These are phyloP conservation scores for Isoperla grammatica DNA, from an alignment of 2,888 invertebrate species.

Conservation along the genomic window DNA sequence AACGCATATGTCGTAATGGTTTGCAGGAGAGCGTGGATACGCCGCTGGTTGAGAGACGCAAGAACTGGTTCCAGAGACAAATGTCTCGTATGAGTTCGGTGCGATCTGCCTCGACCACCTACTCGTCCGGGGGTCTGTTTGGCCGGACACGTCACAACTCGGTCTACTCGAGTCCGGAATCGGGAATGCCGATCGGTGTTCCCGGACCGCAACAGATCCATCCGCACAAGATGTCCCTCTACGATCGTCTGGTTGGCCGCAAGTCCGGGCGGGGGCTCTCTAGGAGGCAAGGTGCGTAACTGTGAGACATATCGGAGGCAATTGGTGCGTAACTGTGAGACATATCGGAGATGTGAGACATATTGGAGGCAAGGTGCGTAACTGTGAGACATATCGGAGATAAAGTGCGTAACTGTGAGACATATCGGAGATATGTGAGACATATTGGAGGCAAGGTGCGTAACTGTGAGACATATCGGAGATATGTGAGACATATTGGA, in stretches of 20 bases:
- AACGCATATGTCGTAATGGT: too few relatives aligned
- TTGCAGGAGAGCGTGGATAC: conserved; percentile 84
- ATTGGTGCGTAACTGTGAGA: too few relatives aligned
- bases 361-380: too few relatives aligned
- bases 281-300: conserved; percentile 18
- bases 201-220: conserved; percentile 38
- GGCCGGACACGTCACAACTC: conserved; percentile 73
- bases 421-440: too few relatives aligned
- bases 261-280: conserved; percentile 67
- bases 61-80: conserved; percentile 84
- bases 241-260: conserved; percentile 75
- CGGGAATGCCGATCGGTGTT: conserved; percentile 34
- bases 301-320: too few relatives aligned
- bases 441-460: conserved; percentile 16
- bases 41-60: conserved; percentile 75
- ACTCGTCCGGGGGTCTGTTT: conserved; percentile 71
- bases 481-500: not conserved
- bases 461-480: too few relatives aligned
- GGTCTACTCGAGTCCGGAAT: conserved; percentile 56
- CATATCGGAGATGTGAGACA: not conserved
- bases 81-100: conserved; percentile 82
- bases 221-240: conserved; percentile 69
- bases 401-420: too few relatives aligned
- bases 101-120: conserved; percentile 78
- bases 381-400: too few relatives aligned